A percentile compares a stretch with the other conserved stretches of the same genome.
Conservation (phyloP, 2,113 vertebrate genomes). For the Perccottus glenii region DNA sequence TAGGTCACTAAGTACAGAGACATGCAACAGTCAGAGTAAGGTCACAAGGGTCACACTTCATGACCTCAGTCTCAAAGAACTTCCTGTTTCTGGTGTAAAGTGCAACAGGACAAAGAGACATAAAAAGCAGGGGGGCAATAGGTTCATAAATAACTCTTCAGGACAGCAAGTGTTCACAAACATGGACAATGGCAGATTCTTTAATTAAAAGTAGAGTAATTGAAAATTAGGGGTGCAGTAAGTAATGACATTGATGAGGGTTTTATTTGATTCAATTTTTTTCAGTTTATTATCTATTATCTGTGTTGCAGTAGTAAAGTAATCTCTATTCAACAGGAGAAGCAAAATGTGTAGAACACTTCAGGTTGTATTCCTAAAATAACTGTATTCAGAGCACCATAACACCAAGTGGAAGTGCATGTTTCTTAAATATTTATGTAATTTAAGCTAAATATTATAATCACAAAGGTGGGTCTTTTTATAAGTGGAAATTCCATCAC, state of each 20-base stretch:
- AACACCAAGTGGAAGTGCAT: no score
- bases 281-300: no score
- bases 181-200: slow-evolving; percentile 1
- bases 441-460: no score
- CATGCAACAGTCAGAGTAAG: background rate
- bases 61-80: slow-evolving; percentile 17
- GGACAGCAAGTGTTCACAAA: slow-evolving; percentile 11
- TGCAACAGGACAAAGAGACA: slow-evolving; percentile 27
- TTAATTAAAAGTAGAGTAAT: background rate
- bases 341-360: no score
- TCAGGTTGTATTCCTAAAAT: no score
- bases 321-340: no score
- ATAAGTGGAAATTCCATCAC: no score
- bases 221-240: background rate
- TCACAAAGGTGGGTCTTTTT: no score
- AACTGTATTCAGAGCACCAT: no score
- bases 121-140: background rate
- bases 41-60: slow-evolving; percentile 30
- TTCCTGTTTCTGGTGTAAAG: slow-evolving; percentile 50
- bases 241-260: background rate
- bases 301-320: no score
- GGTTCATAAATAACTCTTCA: slow-evolving; percentile 40
- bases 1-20: background rate
- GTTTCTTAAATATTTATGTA: no score
- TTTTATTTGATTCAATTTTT: no score